These are phyloP conservation scores for Apamea monoglypha DNA, from an alignment of 2,888 invertebrate genomes.

Conservation along the genomic window DNA sequence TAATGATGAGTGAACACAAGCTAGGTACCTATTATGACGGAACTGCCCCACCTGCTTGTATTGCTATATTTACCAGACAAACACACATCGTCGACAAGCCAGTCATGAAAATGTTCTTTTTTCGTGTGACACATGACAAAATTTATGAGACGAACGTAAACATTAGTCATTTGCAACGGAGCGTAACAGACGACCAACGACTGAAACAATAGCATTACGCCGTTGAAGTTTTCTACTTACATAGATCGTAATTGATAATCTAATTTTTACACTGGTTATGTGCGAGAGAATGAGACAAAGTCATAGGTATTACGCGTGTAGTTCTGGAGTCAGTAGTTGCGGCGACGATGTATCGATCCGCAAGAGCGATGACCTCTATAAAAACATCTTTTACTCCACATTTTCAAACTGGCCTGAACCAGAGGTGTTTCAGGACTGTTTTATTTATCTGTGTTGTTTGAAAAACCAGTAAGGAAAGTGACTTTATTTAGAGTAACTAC, in stretches of 20 bases:
- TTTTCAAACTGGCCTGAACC: conserved; percentile 1
- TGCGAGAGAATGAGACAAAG: conserved; percentile 66
- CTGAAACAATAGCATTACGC: conserved; percentile 37
- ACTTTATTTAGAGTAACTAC: background rate
- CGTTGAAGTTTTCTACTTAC: conserved; percentile 49
- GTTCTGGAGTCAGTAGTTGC: conserved; percentile 61
- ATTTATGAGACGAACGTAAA: conserved; percentile 65
- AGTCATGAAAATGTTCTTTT: conserved; percentile 71
- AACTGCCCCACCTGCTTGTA: conserved; percentile 69
- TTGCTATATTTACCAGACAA: conserved; percentile 68
- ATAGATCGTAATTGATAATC: conserved; percentile 63
- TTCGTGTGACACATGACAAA: conserved; percentile 72
- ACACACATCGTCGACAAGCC: conserved; percentile 65
- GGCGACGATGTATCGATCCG: conserved; percentile 71
- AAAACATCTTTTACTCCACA: conserved; percentile 40
- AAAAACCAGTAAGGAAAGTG: background rate
- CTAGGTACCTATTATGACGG: conserved; percentile 39
- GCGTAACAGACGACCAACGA: conserved; percentile 27
- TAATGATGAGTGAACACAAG: conserved; percentile 38
- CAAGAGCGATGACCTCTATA: conserved; percentile 70
- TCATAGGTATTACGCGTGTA: conserved; percentile 51
- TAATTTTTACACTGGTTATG: conserved; percentile 63
- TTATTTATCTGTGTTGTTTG: background rate
- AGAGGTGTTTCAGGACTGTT: background rate
- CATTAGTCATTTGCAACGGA: conserved; percentile 65